Percentiles rank a stretch among this genome's conserved stretches.
These are phyloP conservation scores for Saturnia pavonia DNA, from an alignment of 2,888 invertebrate species.

Conservation along the genomic window DNA sequence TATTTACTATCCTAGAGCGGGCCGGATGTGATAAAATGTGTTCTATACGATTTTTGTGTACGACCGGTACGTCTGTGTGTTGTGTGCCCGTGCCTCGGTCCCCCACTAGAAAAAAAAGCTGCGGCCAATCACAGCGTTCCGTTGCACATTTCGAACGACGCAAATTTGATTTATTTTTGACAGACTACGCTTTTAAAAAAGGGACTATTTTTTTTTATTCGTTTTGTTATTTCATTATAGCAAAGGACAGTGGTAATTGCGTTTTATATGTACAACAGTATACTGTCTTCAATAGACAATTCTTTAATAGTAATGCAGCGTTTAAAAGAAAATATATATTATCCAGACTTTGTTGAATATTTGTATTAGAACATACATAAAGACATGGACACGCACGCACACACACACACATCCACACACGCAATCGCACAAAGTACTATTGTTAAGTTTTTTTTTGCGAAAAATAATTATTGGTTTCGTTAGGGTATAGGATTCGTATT, in stretches of 20 bases:
- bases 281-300: too few relatives aligned
- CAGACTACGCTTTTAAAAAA: constrained; percentile 37
- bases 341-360: too few relatives aligned
- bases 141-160: constrained; percentile 32
- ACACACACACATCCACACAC: too few relatives aligned
- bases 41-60: constrained; percentile 32
- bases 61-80: constrained; percentile 24
- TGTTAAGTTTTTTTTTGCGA: too few relatives aligned
- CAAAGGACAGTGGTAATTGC: not conserved
- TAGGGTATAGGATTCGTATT: too few relatives aligned
- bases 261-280: not conserved
- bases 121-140: constrained; percentile 39
- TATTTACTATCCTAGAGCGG: constrained; percentile 37
- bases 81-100: constrained; percentile 27
- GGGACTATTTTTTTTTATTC: constrained; percentile 19
- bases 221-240: constrained; percentile 1
- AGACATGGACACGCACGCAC: too few relatives aligned
- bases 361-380: too few relatives aligned
- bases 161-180: constrained; percentile 53
- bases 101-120: constrained; percentile 39
- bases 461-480: too few relatives aligned
- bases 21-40: constrained; percentile 26
- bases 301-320: too few relatives aligned
- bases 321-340: too few relatives aligned
- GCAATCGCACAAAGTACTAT: too few relatives aligned